Base-by-base conservation (phyloP, 2,888 invertebrate species). In the Andrena fulva region DNA sequence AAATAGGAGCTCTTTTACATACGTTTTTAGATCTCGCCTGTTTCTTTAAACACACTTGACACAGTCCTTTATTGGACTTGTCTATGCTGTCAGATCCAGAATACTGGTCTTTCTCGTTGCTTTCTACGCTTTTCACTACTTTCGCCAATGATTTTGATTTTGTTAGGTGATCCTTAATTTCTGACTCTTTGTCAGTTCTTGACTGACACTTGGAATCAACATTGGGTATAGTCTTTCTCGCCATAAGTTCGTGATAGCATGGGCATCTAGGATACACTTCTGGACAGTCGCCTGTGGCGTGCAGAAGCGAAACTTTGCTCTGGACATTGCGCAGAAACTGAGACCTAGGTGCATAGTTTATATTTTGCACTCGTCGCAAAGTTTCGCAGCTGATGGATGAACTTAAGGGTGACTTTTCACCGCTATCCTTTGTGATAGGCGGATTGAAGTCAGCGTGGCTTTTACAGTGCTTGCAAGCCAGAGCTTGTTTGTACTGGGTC, bases 271-370 rank as follows among this genome's bases (percentile, higher is more conserved):
- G 42, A 80, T 77, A 82, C 0, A 12, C 12, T 3, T 48, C 59
- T 7, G 60, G 63, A 10, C 60, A 67, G 33, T 84, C 78, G 20
- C 76, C 81, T 0, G 29, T 50, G 7, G 20, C 5, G 4, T 66
- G 72, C 24, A 87, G n/a, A 0, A 83, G 27, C 2, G 82, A 86
- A 3, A 85, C 71, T 78, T 89, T 90, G 31, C 69, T 84, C 20
- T 89, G 90, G 10, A 89, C 91, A 80, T 85, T 87, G 24, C 89
- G 89, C 1, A 93, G 85, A 63, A 93, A 93, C 80, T 92, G 89
- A 0, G 93, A 93, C 62, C 80, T 91, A 4, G 93, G 93, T 3
- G 87, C 75, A 16, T 92, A 93, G 59, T 89, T 85, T 29, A 92
- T 91, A 20, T 77, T 87, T 7, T 88, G 86, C 8, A 92, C 85